Conservation (phyloP, 2,113 vertebrate species). For the Sinocyclocheilus anshuiensis region DNA sequence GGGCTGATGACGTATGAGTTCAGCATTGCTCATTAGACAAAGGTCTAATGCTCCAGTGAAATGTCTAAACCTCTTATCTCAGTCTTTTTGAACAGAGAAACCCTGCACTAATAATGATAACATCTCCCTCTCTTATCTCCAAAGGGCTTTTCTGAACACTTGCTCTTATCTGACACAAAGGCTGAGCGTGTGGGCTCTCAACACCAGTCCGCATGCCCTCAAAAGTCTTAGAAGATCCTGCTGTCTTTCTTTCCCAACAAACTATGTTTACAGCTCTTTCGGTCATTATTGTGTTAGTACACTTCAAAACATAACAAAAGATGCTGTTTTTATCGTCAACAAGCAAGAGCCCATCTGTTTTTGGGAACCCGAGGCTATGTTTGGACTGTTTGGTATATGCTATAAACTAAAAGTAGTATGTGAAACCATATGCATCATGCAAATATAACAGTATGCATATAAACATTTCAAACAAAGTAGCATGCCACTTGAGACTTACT, state of each 20-base stretch:
- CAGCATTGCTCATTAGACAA: no score
- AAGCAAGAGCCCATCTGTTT: no score
- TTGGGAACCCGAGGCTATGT: no score
- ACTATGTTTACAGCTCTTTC: not conserved
- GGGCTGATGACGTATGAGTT: no score
- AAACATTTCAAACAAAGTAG: not conserved
- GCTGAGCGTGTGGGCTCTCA: not conserved
- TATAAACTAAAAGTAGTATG: not conserved
- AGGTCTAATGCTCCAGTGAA: not conserved
- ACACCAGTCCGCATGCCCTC: not conserved
- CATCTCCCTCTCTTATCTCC: not conserved
- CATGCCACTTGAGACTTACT: slow-evolving; percentile 70
- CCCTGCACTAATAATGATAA: slow-evolving; percentile 11
- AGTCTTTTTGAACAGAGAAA: slow-evolving; percentile 16
- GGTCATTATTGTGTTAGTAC: not conserved
- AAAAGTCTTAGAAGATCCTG: not conserved
- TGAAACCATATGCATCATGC: not conserved
- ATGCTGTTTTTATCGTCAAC: no score
- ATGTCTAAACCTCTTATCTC: not conserved
- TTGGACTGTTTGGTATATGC: not conserved
- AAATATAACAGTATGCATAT: not conserved
- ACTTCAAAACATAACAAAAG: not conserved
- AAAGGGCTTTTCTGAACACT: not conserved
- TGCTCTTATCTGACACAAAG: slow-evolving; percentile 16
- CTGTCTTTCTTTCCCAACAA: not conserved